phyloP scores from a whole-genome alignment of 53 echinoderm and acorn worm genomes.

The Astropecten irregularis region DNA sequence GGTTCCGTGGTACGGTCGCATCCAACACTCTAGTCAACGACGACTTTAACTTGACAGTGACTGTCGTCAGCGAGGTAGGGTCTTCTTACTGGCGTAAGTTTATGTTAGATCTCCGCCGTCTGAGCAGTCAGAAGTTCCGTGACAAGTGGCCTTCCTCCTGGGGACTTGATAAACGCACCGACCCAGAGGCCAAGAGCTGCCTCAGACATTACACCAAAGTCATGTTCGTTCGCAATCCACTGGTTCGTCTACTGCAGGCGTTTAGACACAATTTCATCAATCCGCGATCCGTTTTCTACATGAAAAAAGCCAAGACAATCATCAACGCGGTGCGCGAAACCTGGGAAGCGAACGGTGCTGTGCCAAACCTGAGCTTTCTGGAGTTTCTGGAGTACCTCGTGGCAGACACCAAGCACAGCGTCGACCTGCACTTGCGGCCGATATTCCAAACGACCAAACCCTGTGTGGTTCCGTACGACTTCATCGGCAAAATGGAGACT shows the following conservation, averaged over 20 bases:
- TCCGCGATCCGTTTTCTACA: neutral
- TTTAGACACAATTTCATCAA: slow-evolving; percentile 19
- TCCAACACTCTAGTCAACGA: slow-evolving; percentile 16
- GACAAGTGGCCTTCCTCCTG: neutral
- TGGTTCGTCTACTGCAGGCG: slow-evolving; percentile 34
- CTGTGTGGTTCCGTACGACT: slow-evolving; percentile 31
- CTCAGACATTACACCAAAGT: slow-evolving; percentile 31
- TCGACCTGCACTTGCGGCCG: neutral
- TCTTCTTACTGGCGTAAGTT: slow-evolving; percentile 40
- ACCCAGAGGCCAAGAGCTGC: neutral
- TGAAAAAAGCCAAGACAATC: neutral
- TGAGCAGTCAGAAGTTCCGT: neutral
- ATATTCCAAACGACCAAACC: neutral
- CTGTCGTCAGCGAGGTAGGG: slow-evolving; percentile 17
- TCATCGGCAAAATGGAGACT: slow-evolving; percentile 48
- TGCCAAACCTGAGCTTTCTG: slow-evolving; percentile 12
- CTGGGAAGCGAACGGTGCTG: neutral
- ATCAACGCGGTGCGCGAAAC: neutral
- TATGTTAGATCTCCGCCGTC: neutral
- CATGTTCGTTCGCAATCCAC: slow-evolving; percentile 39
- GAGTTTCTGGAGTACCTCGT: slow-evolving; percentile 31
- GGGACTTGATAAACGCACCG: neutral
- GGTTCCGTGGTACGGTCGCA: neutral
- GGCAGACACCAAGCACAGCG: no score
- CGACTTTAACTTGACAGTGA: slow-evolving; percentile 24